Evolutionary conservation across 1,140 invertebrate genomes (phyloP), one percentile per base, ranked within the genome.

Genomic region (Mactra quadrangularis): DNA sequence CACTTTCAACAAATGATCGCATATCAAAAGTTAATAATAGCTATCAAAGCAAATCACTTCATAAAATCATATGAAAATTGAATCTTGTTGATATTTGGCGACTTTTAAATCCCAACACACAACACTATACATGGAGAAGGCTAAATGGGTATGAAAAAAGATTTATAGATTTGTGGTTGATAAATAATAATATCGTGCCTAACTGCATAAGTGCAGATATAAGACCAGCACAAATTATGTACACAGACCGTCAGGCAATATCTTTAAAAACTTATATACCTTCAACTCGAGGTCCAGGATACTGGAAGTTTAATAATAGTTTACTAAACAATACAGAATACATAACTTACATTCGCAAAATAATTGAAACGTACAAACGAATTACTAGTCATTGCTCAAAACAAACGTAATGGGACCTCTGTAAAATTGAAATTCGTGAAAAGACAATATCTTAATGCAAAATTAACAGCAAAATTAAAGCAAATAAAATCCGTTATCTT

Each of bases 291-390:
- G 55, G 55, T 29, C 22, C 55, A 59, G 15, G 52, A 29, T 29
- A 59, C 25, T 59, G 55, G 55, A 59, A 59, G 15, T 29, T 59
- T 9, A 59, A 59, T 59, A 59, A 59, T 17, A 59, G n/a, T 59
- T 29, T 25, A 6, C 27, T 59, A 7, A 59, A 59, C 3, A 25
- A 59, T 59, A 9, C 11, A 27, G 55, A 59, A 27, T 59, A 59
- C 27, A 27, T 25, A 11, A 27, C 22, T 3, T 29, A 27, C 2
- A 59, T 59, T 4, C 13, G 7, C 6, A 22, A 59, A 4, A 29
- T 15, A 27, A 29, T 59, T 2, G 4, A 59, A 4, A 13, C n/a
- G 6, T 59, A 2, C 29, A 27, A 3, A 25, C 22, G 11, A 27
- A 27, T 29, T 3, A 3, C 1, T 27, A 29, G 6, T 27, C 1